Percentiles rank a stretch among this genome's conserved stretches.
These are phyloP conservation scores for Drosophila hydei DNA, from an alignment of 1,140 invertebrate species.

Conservation along the genomic window DNA sequence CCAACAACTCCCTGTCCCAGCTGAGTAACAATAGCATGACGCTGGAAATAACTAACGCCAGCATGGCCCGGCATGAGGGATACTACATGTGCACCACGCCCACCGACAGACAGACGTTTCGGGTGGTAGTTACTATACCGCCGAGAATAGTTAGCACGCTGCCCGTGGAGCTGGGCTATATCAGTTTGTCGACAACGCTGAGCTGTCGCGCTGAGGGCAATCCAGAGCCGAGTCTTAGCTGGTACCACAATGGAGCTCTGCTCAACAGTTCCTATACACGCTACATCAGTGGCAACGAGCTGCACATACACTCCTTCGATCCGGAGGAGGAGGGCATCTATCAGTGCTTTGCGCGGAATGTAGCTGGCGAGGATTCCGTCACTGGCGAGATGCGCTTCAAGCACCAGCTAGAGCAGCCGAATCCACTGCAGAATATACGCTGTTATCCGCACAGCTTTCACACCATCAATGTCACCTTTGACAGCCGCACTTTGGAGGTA, in stretches of 20 bases:
- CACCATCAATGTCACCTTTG: conserved; percentile 79
- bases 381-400: conserved; percentile 73
- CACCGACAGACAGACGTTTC: conserved; percentile 67
- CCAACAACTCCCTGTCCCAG: conserved; percentile 41
- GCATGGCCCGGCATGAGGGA: conserved; percentile 58
- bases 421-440: conserved; percentile 75
- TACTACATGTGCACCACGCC: conserved; percentile 69
- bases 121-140: conserved; percentile 72
- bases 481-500: conserved; percentile 65
- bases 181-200: conserved; percentile 64
- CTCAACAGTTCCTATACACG: conserved; percentile 77
- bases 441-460: conserved; percentile 82
- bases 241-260: conserved; percentile 76
- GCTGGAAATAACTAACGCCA: conserved; percentile 57
- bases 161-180: conserved; percentile 62
- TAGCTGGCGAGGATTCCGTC: conserved; percentile 74
- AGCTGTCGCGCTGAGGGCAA: conserved; percentile 71
- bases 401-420: conserved; percentile 52
- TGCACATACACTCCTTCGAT: conserved; percentile 77
- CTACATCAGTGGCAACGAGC: conserved; percentile 72
- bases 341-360: conserved; percentile 80
- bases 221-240: conserved; percentile 67
- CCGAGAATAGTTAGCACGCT: conserved; percentile 60
- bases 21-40: conserved; percentile 73
- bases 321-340: conserved; percentile 81